A percentile compares a stretch with the other conserved stretches of the same genome.
phyloP scores from a whole-genome alignment of 1,140 invertebrate genomes.

The Neodiprion virginianus region DNA sequence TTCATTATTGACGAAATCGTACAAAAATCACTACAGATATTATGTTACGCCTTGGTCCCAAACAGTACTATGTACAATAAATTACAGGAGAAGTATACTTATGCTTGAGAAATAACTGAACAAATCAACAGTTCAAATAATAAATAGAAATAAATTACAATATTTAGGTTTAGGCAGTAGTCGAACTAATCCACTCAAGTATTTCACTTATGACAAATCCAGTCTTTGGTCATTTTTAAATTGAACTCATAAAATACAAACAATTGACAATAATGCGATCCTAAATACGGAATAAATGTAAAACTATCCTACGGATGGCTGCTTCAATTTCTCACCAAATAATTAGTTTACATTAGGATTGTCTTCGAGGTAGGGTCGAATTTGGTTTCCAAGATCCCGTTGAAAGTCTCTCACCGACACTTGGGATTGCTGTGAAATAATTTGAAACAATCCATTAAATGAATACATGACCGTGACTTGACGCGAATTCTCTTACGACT shows the following conservation, averaged over 20 bases:
- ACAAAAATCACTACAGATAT: too few species aligned
- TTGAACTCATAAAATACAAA: neutral
- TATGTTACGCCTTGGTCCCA: too few species aligned
- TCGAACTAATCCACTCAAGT: neutral
- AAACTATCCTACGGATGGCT: neutral
- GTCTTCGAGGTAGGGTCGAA: conserved; percentile 49
- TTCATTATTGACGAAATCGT: too few species aligned
- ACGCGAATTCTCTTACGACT: too few species aligned
- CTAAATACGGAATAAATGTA: neutral
- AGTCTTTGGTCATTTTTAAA: conserved; percentile 35
- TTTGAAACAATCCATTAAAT: neutral
- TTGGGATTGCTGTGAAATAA: conserved; percentile 51
- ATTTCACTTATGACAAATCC: conserved; percentile 16
- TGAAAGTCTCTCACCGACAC: conserved; percentile 46
- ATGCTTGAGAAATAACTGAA: too few species aligned
- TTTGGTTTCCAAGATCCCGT: conserved; percentile 48
- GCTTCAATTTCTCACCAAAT: neutral
- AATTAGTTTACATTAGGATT: conserved; percentile 50
- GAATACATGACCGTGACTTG: too few species aligned
- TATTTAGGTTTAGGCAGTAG: neutral
- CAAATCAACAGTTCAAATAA: too few species aligned
- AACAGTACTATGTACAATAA: too few species aligned
- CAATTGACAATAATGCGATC: neutral
- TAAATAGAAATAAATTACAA: too few species aligned
- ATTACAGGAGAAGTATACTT: too few species aligned